Conservation (phyloP, 2,113 vertebrate species). For the Lophotis ruficrista region DNA sequence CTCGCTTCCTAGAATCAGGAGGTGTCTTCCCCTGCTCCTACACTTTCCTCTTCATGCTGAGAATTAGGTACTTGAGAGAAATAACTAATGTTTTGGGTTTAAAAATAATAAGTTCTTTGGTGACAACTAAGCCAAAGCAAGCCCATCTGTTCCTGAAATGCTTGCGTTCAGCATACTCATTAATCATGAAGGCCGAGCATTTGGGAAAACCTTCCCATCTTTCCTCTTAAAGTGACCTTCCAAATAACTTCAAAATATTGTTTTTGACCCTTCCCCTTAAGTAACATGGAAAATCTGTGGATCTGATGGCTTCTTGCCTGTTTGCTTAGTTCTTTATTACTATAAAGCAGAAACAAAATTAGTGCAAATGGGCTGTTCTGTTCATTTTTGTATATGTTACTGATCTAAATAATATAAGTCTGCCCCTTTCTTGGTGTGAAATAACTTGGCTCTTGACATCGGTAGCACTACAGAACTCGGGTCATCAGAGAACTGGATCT, state of each 20-base stretch:
- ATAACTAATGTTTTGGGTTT: neutral
- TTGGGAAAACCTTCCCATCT: neutral
- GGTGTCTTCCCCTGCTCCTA: neutral
- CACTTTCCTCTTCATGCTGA: neutral
- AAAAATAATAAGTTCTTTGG: conserved; percentile 2
- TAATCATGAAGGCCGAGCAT: neutral
- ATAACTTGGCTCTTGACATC: neutral
- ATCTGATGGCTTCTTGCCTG: neutral
- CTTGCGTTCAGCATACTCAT: neutral
- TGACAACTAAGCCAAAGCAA: conserved; percentile 25
- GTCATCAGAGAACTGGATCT: neutral
- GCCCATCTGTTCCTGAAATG: conserved; percentile 21
- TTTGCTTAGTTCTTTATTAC: neutral
- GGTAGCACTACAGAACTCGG: neutral
- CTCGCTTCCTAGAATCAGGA: neutral
- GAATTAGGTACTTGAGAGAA: neutral
- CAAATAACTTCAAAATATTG: neutral
- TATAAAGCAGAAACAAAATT: neutral
- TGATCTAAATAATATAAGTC: neutral
- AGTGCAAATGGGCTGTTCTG: neutral
- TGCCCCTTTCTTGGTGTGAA: neutral
- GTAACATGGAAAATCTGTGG: neutral
- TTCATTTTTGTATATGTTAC: neutral
- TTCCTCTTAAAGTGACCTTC: neutral
- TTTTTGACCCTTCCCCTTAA: neutral